Evolutionary conservation across 2,113 vertebrate genomes (phyloP), one percentile per base, ranked within the genome.

Genomic region (Patagioenas fasciata): DNA sequence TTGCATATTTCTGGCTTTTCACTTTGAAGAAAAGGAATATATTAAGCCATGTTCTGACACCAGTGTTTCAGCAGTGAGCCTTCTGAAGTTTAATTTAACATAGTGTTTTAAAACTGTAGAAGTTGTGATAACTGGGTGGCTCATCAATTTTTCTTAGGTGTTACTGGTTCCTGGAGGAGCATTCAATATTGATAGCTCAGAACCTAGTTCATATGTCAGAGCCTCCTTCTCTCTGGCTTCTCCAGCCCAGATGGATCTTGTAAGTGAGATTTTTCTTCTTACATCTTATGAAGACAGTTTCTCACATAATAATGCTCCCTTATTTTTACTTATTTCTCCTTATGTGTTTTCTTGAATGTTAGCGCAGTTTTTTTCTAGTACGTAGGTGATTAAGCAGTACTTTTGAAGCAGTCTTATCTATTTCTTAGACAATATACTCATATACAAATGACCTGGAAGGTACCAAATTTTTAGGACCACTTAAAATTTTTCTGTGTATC

Each of bases 231-330:
- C 99, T 58, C 85, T 98, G 29, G 97, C 98, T 73, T 98, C 99
- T 87, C 98, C 99, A 23, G 97, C 98, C 58, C 98, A 99, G 93
- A 99, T 99, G 24, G 98, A 99, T 57, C 88, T 98, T 96, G 99
- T 99, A 88, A 97, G 91, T 89, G 70, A 89, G 80, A 17, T 26
- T 7, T 44, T 21, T 38, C 19, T 56, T 15, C 54, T 74, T 60
- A 38, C 17, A 8, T 78, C 15, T 77, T 83, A 58, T 5, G 17
- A 78, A 80, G 36, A 62, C 32, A 65, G 31, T 44, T 85, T 93
- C 62, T 93, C 44, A 53, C 16, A 10, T 17, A 73, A 13, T 61
- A 56, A 56, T 69, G 11, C 25, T 70, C 11, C 47, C 14, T 65
- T 85, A 31, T 73, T 54, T 89, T 70, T 79, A 48, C 18, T 61